These are phyloP conservation scores for Condylura cristata DNA, from an alignment of 2,113 vertebrate species.

Conservation along the genomic window DNA sequence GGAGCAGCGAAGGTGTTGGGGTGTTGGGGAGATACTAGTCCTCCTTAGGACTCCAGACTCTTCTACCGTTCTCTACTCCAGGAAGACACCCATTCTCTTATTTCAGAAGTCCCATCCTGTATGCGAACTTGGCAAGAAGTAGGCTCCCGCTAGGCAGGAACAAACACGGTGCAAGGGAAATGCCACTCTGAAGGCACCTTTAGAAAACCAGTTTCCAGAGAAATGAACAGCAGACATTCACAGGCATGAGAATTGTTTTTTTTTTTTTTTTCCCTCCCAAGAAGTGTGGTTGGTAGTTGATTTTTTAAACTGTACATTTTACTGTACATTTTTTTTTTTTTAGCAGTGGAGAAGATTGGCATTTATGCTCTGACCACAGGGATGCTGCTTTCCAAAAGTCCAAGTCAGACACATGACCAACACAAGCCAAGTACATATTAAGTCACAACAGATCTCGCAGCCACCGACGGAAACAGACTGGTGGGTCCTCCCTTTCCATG, in stretches of 20 bases:
- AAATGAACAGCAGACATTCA: slow-evolving; percentile 64
- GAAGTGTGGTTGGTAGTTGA: slow-evolving; percentile 58
- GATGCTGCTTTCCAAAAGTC: slow-evolving; percentile 82
- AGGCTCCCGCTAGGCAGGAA: background rate
- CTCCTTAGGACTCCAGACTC: background rate
- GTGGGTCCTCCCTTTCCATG: slow-evolving; percentile 61
- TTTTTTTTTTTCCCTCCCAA: slow-evolving; percentile 57
- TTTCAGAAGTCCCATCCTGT: background rate
- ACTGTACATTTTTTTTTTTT: slow-evolving; percentile 84
- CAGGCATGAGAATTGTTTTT: slow-evolving; percentile 39
- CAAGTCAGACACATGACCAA: slow-evolving; percentile 83
- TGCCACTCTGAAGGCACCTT: slow-evolving; percentile 23
- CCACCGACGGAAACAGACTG: slow-evolving; percentile 68
- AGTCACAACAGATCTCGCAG: slow-evolving; percentile 81
- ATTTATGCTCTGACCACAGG: slow-evolving; percentile 80
- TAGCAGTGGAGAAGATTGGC: slow-evolving; percentile 79
- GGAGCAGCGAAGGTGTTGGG: background rate
- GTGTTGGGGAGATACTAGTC: background rate
- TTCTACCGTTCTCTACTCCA: background rate
- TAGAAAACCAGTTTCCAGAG: slow-evolving; percentile 64
- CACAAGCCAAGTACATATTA: slow-evolving; percentile 83
- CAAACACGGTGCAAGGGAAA: slow-evolving; percentile 20
- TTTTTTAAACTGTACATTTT: slow-evolving; percentile 76
- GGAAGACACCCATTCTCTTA: background rate
- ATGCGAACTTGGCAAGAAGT: background rate